These are phyloP conservation scores for Simalia tracyae DNA, from an alignment of 2,797 vertebrate species.

Conservation along the genomic window DNA sequence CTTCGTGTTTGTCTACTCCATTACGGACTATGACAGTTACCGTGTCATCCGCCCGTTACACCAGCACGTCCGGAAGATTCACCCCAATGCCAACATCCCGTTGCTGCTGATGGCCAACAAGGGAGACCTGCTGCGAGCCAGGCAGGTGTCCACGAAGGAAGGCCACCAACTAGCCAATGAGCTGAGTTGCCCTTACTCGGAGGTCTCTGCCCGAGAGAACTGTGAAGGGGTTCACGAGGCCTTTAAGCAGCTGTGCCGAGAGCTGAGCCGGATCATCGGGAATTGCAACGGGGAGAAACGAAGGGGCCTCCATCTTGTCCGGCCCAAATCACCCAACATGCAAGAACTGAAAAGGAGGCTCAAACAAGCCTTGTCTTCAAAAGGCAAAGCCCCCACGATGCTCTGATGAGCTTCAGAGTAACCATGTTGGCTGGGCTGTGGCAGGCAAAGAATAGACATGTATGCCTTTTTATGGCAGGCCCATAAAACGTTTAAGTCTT, in stretches of 20 bases:
- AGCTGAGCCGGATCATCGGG: slow-evolving; percentile 82
- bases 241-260: slow-evolving; percentile 89
- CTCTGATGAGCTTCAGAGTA: slow-evolving; percentile 61
- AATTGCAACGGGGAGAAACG: slow-evolving; percentile 89
- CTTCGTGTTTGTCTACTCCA: slow-evolving; percentile 90
- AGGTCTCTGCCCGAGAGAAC: slow-evolving; percentile 90
- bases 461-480: background rate
- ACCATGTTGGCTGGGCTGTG: rapidly evolving
- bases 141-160: slow-evolving; percentile 86
- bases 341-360: slow-evolving; percentile 92
- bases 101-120: slow-evolving; percentile 91
- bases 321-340: slow-evolving; percentile 95
- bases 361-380: slow-evolving; percentile 90
- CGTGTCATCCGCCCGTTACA: slow-evolving; percentile 85
- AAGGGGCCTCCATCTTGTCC: slow-evolving; percentile 85
- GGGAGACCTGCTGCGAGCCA: slow-evolving; percentile 86
- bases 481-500: too few species aligned
- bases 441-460: background rate
- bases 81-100: slow-evolving; percentile 89
- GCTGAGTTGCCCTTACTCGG: slow-evolving; percentile 83
- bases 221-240: slow-evolving; percentile 84
- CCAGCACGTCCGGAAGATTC: slow-evolving; percentile 89
- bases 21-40: slow-evolving; percentile 90
- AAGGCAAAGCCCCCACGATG: slow-evolving; percentile 81
- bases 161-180: slow-evolving; percentile 84